phyloP scores from a whole-genome alignment of 2,113 vertebrate genomes.

The Brachypteracias leptosomus region DNA sequence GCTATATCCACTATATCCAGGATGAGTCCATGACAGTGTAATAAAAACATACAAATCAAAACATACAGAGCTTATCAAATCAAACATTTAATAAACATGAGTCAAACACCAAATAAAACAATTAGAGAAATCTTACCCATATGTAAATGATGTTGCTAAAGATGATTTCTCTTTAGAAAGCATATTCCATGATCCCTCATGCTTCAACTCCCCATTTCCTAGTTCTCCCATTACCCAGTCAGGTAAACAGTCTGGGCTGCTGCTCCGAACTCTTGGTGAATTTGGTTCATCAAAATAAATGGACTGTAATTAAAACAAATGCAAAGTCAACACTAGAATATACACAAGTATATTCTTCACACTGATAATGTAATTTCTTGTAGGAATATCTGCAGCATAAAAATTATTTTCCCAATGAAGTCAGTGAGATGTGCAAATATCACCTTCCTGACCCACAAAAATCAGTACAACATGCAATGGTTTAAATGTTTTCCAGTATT shows the following conservation, averaged over 20 bases:
- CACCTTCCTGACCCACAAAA: neutral
- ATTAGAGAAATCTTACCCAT: conserved; percentile 52
- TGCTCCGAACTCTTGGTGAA: conserved; percentile 21
- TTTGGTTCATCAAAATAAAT: conserved; percentile 89
- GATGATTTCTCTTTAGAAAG: conserved; percentile 55
- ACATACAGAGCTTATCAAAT: neutral
- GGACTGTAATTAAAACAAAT: conserved; percentile 75
- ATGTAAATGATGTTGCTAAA: conserved; percentile 7
- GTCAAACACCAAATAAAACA: neutral
- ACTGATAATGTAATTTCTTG: neutral
- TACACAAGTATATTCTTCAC: neutral
- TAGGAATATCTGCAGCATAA: neutral
- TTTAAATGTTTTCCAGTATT: neutral
- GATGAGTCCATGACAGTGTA: neutral
- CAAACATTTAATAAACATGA: neutral
- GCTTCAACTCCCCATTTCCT: neutral
- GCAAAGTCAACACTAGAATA: neutral
- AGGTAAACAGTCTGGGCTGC: conserved; percentile 67
- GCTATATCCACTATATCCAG: neutral
- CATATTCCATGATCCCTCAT: conserved; percentile 55
- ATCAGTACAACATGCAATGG: neutral
- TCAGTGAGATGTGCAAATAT: neutral
- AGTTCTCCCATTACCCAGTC: conserved; percentile 85
- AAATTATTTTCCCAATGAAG: neutral
- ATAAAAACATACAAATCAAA: neutral